Base-by-base conservation (phyloP, 2,888 invertebrate species). In the Listrodromus nycthemerus region DNA sequence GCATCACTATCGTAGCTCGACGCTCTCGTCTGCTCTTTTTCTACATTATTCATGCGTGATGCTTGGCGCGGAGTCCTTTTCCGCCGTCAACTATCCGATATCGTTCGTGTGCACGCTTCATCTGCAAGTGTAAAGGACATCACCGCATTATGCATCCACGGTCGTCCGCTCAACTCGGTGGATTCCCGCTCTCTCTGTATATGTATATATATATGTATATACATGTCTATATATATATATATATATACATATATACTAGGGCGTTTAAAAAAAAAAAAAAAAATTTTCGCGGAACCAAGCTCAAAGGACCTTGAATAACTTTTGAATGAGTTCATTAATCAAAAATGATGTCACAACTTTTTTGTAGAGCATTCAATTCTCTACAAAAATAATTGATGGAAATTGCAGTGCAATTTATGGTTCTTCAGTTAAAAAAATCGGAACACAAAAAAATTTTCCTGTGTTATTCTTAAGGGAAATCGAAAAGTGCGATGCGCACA, bases 31-130 rank as follows among this genome's bases (percentile, higher is more conserved):
- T 84, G 80, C 79, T 77, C 82, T 30, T 45, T 73, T 79, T 74
- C 77, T 90, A 86, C 89, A 89, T 90, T 88, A 90, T 90, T 90
- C 90, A 90, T 90, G 86, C 33, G 80, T 81, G 74, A 85, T 69
- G 83, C 85, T 80, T 81, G 82, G 75, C 81, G 85, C 66, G 81
- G 73, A 65, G 81, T 73, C 69, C 77, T 71, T 63, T 55, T 33
- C 66, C 70, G 48, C 48, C 70, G 21, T 50, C 69, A 71, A 58
- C 63, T 74, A 76, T 76, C 52, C 77, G 83, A 65, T 82, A 82
- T 81, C 67, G 81, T 73, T 82, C 69, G 75, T 76, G 76, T 66
- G 70, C 50, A 80, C 70, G 80, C 85, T 85, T 85, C 84, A 88
- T 88, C 86, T 87, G 86, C 86, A 87, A 88, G 86, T 86, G 87